Evolutionary conservation across 2,797 vertebrate genomes (phyloP), one percentile per base, ranked within the genome.

Genomic region (Streptopelia turtur): DNA sequence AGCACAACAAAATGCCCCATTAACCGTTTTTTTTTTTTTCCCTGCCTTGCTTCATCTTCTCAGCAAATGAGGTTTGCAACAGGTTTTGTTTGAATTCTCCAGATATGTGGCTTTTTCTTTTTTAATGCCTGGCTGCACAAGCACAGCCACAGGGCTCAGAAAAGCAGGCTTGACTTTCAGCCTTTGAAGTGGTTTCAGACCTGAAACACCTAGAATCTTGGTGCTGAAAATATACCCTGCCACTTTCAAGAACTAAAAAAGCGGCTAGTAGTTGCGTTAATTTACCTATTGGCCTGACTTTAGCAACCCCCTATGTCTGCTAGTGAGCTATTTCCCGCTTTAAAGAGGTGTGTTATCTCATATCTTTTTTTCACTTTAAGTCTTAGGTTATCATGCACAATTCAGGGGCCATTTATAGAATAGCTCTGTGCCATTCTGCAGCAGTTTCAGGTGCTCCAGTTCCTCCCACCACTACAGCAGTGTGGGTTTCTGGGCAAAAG

Each of bases 171-270:
- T 87, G 70, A 70, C 53, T 92, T 87, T 89, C 59, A 68, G 90
- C 43, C 77, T 89, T 63, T 45, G 52, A 70, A 45, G 56, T 52
- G 47, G 41, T 93, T 95, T 94, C 22, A 3, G 57, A 53, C 24
- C 20, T 52, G 33, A 89, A 83, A 5, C 39, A 66, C 49, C 25
- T 75, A 50, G 89, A 94, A 47, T 24, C 30, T 33, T 43, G 18
- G 14, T 43, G 35, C 63, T 91, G 88, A 95, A 96, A 94, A 93
- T 87, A 93, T 1, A 30, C 23, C 11, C n/a, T 78, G 47, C 4
- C 14, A 45, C 61, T 94, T 93, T 87, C 70, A 90, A 81, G 89
- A 95, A 79, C 89, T 79, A 10, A 79, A 93, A 49, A 60, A 8
- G 47, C 24, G 16, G 2, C 56, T 59, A 50, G 3, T 8, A 59